Evolutionary conservation across 2,113 vertebrate species (phyloP).

Genomic region (Menura novaehollandiae): DNA sequence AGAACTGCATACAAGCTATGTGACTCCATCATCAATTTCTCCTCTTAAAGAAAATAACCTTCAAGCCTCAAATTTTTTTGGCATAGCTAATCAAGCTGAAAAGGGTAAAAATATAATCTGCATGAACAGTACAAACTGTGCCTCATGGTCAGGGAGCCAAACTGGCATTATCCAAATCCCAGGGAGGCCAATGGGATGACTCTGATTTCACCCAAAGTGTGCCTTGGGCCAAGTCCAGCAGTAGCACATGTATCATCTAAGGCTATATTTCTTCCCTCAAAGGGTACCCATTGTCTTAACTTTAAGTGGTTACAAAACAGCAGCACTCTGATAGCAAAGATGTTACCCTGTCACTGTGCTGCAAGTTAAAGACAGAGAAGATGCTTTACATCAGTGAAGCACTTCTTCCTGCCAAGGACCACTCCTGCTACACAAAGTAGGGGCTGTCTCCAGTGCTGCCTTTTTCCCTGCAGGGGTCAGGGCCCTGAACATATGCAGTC

Average conservation of each 20-base stretch:
- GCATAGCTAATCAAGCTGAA: neutral
- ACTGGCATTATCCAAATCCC: neutral
- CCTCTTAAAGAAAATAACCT: neutral
- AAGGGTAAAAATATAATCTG: neutral
- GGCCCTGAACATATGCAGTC: neutral
- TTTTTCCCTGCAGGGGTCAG: neutral
- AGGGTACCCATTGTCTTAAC: neutral
- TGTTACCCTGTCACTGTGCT: neutral
- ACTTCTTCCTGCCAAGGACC: neutral
- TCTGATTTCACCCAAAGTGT: neutral
- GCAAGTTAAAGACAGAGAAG: neutral
- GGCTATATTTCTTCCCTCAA: fast-evolving
- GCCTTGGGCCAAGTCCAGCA: neutral
- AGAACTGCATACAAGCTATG: neutral
- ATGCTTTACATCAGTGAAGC: neutral
- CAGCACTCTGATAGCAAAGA: neutral
- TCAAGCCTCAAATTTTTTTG: neutral
- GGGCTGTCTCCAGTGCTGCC: neutral
- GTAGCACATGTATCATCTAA: neutral
- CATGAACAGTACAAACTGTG: slow-evolving; percentile 9
- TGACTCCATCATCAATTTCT: neutral
- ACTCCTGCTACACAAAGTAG: neutral
- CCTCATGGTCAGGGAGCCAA: neutral
- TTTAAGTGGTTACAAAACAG: neutral
- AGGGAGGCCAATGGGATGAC: neutral